Percentiles rank a stretch among this genome's conserved stretches.
phyloP scores from a whole-genome alignment of 2,888 invertebrate species.

The Caenorhabditis panamensis region DNA sequence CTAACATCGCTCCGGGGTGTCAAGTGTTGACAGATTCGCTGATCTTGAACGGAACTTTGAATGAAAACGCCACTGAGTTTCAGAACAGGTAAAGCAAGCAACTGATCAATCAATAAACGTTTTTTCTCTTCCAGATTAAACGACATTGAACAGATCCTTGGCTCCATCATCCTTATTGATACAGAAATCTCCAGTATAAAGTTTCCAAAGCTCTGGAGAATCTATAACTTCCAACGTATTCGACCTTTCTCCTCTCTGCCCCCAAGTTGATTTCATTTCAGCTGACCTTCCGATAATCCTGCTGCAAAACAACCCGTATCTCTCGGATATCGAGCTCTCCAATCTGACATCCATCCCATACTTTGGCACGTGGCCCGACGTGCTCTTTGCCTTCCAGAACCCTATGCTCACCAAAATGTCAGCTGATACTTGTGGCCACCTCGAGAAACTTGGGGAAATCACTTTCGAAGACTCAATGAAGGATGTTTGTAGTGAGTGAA shows the following conservation, averaged over 20 bases:
- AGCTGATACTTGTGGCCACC: conserved; percentile 31
- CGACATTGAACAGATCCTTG: conserved; percentile 50
- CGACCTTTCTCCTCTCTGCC: not conserved
- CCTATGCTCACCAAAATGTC: conserved; percentile 37
- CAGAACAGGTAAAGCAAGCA: conserved; percentile 30
- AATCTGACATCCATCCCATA: conserved; percentile 48
- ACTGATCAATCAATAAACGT: not conserved
- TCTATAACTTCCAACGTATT: conserved; percentile 56
- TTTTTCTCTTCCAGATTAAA: conserved; percentile 27
- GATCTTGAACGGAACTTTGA: conserved; percentile 45
- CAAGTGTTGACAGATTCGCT: conserved; percentile 54
- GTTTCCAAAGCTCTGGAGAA: conserved; percentile 47
- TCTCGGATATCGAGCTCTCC: conserved; percentile 24
- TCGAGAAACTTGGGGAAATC: conserved; percentile 37
- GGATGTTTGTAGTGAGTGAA: conserved; percentile 33
- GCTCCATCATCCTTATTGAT: conserved; percentile 43
- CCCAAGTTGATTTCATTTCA: conserved; percentile 20
- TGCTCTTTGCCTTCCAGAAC: conserved; percentile 40
- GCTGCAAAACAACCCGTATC: conserved; percentile 37
- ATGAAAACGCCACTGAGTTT: conserved; percentile 26
- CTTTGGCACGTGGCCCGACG: conserved; percentile 37
- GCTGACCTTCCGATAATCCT: conserved; percentile 50
- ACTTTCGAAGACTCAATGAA: conserved; percentile 23
- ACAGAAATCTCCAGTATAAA: conserved; percentile 29
- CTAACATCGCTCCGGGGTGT: conserved; percentile 37